Conservation (phyloP, 2,888 invertebrate genomes). For the Meta bourneti region DNA sequence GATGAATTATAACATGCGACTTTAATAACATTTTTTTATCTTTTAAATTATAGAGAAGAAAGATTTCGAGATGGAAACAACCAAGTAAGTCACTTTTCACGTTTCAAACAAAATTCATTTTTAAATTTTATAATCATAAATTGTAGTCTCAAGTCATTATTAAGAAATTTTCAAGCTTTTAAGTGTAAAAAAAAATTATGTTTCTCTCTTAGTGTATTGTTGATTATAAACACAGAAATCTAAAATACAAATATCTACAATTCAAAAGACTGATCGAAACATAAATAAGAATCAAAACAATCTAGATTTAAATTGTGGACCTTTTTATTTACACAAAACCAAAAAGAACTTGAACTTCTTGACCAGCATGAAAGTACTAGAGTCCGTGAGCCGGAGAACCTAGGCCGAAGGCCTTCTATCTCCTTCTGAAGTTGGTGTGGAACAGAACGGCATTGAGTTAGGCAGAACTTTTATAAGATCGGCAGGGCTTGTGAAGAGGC, state of each 20-base stretch:
- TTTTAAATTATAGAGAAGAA: slow-evolving; percentile 83
- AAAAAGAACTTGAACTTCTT: no score
- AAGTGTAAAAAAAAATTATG: not conserved
- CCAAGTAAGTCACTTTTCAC: slow-evolving; percentile 76
- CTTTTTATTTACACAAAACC: not conserved
- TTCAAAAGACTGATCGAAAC: not conserved
- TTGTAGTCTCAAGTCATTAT: no score
- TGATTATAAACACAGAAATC: not conserved
- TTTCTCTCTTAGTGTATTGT: not conserved
- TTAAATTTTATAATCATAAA: no score
- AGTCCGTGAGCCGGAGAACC: no score
- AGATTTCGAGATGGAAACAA: slow-evolving; percentile 91
- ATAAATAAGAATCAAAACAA: not conserved
- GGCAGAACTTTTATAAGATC: no score
- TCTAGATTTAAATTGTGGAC: no score
- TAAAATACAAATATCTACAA: not conserved
- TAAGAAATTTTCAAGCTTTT: not conserved
- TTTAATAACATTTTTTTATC: not conserved
- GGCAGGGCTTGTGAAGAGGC: no score
- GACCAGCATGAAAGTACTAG: no score
- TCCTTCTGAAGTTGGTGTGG: no score
- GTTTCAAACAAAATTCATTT: not conserved
- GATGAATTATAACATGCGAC: not conserved
- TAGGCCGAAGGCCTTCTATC: no score
- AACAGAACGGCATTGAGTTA: no score